phyloP scores from a whole-genome alignment of 2,113 vertebrate species.

The Chascanopsetta lugubris region DNA sequence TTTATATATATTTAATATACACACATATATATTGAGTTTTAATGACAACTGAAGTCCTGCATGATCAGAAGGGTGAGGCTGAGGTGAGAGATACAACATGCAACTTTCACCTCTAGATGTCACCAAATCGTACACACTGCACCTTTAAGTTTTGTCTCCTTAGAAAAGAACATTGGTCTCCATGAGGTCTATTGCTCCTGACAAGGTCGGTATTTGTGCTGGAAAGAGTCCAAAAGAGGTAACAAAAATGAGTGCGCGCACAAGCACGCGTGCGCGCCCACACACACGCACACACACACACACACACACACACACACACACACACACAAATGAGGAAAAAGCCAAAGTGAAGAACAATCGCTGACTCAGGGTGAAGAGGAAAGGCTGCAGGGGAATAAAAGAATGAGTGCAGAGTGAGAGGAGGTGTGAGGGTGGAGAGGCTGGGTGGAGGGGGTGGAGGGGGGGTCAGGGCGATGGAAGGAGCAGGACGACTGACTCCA shows the following conservation, averaged over 20 bases:
- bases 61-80: no score
- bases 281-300: conserved; percentile 1
- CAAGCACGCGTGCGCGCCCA: no score
- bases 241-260: neutral
- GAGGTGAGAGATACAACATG: no score
- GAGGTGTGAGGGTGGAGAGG: conserved; percentile 55
- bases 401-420: conserved; percentile 81
- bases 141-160: neutral
- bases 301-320: neutral
- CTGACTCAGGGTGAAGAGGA: conserved; percentile 63
- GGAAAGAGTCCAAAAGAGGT: neutral
- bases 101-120: no score
- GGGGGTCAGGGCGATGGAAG: conserved; percentile 6
- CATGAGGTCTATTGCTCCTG: neutral
- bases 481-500: conserved; percentile 7
- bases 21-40: no score
- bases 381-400: conserved; percentile 70
- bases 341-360: conserved; percentile 60
- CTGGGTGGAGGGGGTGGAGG: conserved; percentile 20
- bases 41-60: no score
- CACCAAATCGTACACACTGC: no score
- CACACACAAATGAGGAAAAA: conserved; percentile 41
- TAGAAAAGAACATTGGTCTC: no score
- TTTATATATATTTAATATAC: no score
- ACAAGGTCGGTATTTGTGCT: no score